These are phyloP conservation scores for Acromyrmex charruanus DNA, from an alignment of 1,140 invertebrate species.

Conservation along the genomic window DNA sequence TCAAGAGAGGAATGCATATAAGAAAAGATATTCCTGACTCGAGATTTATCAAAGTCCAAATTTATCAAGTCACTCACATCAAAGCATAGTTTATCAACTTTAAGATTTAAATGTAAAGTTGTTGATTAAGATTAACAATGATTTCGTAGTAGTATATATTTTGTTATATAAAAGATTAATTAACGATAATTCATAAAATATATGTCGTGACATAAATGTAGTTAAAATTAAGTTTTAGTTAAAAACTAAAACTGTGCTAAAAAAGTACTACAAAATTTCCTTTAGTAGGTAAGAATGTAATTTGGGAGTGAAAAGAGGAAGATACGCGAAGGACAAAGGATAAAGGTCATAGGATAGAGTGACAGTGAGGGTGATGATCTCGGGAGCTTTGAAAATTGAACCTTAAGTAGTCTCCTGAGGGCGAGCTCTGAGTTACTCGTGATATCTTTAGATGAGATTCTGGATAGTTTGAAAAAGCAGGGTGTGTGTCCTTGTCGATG, in stretches of 20 bases:
- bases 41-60: constrained; percentile 1
- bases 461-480: constrained; percentile 21
- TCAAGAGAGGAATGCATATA: background rate
- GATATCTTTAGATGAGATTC: constrained; percentile 60
- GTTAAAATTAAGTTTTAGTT: background rate
- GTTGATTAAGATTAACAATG: background rate
- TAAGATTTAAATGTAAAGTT: constrained; percentile 1
- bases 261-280: background rate
- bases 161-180: background rate
- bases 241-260: background rate
- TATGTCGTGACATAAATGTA: background rate
- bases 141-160: background rate
- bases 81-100: constrained; percentile 5
- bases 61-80: background rate
- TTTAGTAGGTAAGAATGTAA: constrained; percentile 17
- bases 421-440: constrained; percentile 7
- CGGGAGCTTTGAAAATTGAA: constrained; percentile 71
- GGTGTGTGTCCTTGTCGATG: constrained; percentile 7
- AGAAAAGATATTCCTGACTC: background rate
- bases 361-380: constrained; percentile 58
- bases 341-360: constrained; percentile 64
- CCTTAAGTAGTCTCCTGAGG: constrained; percentile 67
- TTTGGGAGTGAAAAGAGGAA: constrained; percentile 13
- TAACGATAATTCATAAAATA: background rate
- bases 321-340: background rate